Conservation (phyloP, 2,888 invertebrate species). For the Dicroscelio sp. region DNA sequence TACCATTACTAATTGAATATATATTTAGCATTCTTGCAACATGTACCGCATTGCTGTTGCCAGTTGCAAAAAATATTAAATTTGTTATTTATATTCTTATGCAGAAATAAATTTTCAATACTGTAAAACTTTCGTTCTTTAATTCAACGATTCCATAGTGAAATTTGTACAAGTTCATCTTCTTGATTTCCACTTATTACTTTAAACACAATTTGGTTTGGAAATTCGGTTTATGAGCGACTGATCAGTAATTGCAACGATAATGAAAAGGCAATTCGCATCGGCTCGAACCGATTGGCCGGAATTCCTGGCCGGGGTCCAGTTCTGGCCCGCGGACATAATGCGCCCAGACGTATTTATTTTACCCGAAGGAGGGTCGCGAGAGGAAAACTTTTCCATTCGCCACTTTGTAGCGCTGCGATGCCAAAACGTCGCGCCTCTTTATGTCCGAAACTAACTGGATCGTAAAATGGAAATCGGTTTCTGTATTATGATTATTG, state of each 20-base stretch:
- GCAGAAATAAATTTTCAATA: too few species aligned
- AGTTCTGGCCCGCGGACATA: conserved; percentile 49
- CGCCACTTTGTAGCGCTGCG: conserved; percentile 18
- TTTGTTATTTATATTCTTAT: too few species aligned
- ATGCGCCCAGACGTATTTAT: conserved; percentile 67
- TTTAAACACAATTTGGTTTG: too few species aligned
- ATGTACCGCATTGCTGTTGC: too few species aligned
- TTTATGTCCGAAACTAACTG: conserved; percentile 57
- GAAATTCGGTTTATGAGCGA: too few species aligned
- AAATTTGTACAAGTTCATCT: too few species aligned
- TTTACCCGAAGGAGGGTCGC: conserved; percentile 48
- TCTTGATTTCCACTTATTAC: too few species aligned
- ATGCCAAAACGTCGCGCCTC: conserved; percentile 58
- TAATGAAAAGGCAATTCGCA: conserved; percentile 45
- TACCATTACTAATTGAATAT: too few species aligned
- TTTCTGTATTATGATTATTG: background rate
- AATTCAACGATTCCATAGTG: too few species aligned
- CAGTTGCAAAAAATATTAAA: too few species aligned
- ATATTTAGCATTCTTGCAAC: too few species aligned
- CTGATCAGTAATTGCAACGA: conserved; percentile 57
- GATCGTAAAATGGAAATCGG: conserved; percentile 43
- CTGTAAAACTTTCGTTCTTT: too few species aligned
- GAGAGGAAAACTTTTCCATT: conserved; percentile 38
- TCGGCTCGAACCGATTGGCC: conserved; percentile 56
- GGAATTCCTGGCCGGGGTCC: conserved; percentile 60